Evolutionary conservation across 2,888 invertebrate genomes (phyloP), one percentile per base, ranked within the genome.

Genomic region (Masnerella sp.): DNA sequence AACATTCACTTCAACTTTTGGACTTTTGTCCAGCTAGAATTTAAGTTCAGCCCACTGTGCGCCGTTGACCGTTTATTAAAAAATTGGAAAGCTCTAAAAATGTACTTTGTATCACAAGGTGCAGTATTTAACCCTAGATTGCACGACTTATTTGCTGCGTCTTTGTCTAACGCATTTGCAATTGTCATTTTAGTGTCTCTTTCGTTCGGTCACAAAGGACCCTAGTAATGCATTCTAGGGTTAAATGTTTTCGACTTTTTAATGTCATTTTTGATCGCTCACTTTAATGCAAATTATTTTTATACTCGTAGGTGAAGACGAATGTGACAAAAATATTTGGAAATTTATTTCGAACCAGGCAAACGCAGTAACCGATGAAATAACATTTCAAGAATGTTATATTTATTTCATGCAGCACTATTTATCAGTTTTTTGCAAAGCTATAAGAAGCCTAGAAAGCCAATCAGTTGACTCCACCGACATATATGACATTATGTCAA

Each of bases 401-500:
- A 18, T 18, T 8, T 34, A 34, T 25, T 25, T 25, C 7, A 4
- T 25, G 4, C 25, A 25, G 5, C 25, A 25, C 25, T 25, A 25
- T 25, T 5, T 25, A 25, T 25, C 5, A 4, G 7, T 25, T 25
- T 25, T 25, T 7, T 5, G 5, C 25, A 25, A 25, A 25, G 25
- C 5, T 7, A 25, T 25, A 4, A 25, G 7, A 25, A 25, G 5
- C 7, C 7, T 25, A 25, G 25, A 25, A 25, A 25, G 7, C 7
- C 4, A 25, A 7, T 25, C 25, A 25, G 25, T 25, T 4, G 25
- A 25, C 25, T 4, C 25, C 4, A 25, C 25, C 4, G 5, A 25
- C 25, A 25, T 9, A 5, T 52, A n/a, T 17, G 25, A 52, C 3
- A 34, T 22, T 7, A 38, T 64, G 51, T 30, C 32, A 30, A 12